phyloP scores from a whole-genome alignment of 2,113 vertebrate species.

The Dicerorhinus sumatrensis region DNA sequence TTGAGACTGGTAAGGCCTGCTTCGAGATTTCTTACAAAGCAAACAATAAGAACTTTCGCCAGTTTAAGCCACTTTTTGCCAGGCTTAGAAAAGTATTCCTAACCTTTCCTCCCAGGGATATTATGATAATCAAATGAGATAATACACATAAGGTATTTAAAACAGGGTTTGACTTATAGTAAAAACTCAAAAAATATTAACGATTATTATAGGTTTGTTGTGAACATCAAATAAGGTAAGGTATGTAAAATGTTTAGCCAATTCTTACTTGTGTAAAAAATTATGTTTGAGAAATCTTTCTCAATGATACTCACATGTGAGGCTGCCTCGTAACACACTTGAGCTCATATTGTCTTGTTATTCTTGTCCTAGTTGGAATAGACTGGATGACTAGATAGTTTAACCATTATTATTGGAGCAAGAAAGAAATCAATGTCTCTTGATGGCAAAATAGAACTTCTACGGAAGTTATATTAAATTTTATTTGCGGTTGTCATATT shows the following conservation, averaged over 20 bases:
- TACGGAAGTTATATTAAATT: constrained; percentile 27
- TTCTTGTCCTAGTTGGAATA: not conserved
- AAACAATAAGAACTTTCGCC: not conserved
- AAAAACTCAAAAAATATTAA: not conserved
- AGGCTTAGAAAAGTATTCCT: not conserved
- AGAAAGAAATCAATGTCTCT: constrained; percentile 4
- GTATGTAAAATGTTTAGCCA: not conserved
- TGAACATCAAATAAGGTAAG: not conserved
- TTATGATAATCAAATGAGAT: not conserved
- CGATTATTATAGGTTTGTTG: not conserved
- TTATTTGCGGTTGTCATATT: constrained; percentile 34
- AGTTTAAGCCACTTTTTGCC: not conserved
- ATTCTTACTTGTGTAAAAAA: not conserved
- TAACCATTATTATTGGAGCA: constrained; percentile 10
- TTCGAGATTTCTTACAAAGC: not conserved
- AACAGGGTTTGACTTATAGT: not conserved
- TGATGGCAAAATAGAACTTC: constrained; percentile 31
- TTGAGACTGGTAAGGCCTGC: not conserved
- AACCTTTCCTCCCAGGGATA: not conserved
- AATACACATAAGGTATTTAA: not conserved
- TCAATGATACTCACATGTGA: not conserved
- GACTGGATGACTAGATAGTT: not conserved
- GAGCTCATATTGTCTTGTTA: not conserved
- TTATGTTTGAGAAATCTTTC: not conserved
- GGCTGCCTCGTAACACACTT: not conserved